phyloP scores from a whole-genome alignment of 2,113 vertebrate genomes.

The Coreoperca whiteheadi region DNA sequence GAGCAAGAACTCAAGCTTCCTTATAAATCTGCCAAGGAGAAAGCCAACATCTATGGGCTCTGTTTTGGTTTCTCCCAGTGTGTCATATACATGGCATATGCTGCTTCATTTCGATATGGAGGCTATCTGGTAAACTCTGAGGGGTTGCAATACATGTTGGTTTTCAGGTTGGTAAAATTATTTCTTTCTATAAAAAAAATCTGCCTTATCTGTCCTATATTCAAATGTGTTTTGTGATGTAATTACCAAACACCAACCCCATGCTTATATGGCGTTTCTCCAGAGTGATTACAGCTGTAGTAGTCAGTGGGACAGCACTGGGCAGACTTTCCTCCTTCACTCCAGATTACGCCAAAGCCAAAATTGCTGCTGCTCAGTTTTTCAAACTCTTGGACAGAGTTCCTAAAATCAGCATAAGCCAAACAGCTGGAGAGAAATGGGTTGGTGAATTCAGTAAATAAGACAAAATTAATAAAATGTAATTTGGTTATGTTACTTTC shows the following conservation, averaged over 20 bases:
- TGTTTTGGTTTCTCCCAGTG: slow-evolving; percentile 84
- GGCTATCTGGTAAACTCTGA: slow-evolving; percentile 83
- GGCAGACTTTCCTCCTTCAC: slow-evolving; percentile 84
- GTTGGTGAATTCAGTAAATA: slow-evolving; percentile 60
- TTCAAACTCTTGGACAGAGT: slow-evolving; percentile 84
- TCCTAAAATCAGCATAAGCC: slow-evolving; percentile 77
- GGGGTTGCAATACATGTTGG: slow-evolving; percentile 78
- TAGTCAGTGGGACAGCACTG: slow-evolving; percentile 82
- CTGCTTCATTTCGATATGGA: slow-evolving; percentile 85
- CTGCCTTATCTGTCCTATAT: not conserved
- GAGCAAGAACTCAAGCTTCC: slow-evolving; percentile 78
- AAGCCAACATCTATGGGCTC: slow-evolving; percentile 80
- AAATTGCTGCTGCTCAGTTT: slow-evolving; percentile 82
- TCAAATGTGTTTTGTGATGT: not conserved
- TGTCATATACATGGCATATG: slow-evolving; percentile 84
- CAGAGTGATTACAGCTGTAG: slow-evolving; percentile 83
- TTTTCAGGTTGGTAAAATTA: slow-evolving; percentile 82
- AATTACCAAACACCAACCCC: not conserved
- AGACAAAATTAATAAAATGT: not conserved
- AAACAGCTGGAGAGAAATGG: slow-evolving; percentile 76
- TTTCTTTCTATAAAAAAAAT: not conserved
- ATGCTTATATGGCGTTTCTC: slow-evolving; percentile 12
- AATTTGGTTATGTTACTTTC: not conserved
- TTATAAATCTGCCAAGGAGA: slow-evolving; percentile 80
- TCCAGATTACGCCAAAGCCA: slow-evolving; percentile 86